Conservation (phyloP, 2,888 invertebrate species). For the Drosophila affinis region DNA sequence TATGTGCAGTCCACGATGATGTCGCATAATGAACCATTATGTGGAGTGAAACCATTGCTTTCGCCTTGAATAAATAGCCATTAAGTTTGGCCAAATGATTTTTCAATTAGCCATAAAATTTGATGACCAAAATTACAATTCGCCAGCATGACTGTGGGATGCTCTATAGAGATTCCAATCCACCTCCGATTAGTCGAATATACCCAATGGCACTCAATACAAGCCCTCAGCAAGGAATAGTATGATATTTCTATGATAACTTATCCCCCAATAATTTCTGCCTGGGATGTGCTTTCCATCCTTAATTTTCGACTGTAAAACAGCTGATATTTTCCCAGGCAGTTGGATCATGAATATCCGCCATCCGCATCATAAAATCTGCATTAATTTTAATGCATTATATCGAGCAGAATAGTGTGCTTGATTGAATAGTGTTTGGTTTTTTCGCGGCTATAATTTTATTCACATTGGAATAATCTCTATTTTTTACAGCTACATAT, state of each 20-base stretch:
- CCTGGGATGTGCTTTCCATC: too few relatives aligned
- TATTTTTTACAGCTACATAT: slow-evolving; percentile 29
- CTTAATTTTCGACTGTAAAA: too few relatives aligned
- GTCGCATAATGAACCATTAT: neutral
- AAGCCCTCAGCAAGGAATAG: neutral
- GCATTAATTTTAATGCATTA: too few relatives aligned
- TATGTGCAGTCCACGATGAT: neutral
- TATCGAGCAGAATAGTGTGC: too few relatives aligned
- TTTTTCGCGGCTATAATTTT: too few relatives aligned
- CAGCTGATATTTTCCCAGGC: too few relatives aligned
- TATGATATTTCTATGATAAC: neutral
- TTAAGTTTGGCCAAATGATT: slow-evolving; percentile 53
- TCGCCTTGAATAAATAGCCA: slow-evolving; percentile 35
- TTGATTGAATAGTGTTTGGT: too few relatives aligned
- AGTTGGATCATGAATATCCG: too few relatives aligned
- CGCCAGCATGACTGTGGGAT: neutral
- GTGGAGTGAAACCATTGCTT: slow-evolving; percentile 19
- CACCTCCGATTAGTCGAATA: too few relatives aligned
- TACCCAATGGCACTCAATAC: too few relatives aligned
- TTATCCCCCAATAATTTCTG: neutral
- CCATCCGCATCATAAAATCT: too few relatives aligned
- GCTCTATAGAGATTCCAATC: neutral
- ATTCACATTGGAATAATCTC: slow-evolving; percentile 27
- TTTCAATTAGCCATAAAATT: slow-evolving; percentile 62
- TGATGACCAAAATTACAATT: neutral